These are phyloP conservation scores for Drosophila bocki DNA, from an alignment of 1,140 invertebrate species.

Conservation along the genomic window DNA sequence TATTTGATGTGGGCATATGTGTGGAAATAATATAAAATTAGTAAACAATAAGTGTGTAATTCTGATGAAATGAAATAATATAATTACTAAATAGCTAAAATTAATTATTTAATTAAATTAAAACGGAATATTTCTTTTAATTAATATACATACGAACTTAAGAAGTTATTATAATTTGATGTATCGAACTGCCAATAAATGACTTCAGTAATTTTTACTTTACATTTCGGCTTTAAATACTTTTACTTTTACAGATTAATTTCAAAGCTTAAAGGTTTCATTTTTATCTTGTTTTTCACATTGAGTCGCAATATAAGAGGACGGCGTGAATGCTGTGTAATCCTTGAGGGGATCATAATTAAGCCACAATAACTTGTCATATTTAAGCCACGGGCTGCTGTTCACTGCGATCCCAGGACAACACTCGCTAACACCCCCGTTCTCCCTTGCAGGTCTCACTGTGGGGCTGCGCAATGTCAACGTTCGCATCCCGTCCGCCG, in stretches of 20 bases:
- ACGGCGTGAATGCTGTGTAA: slow-evolving; percentile 62
- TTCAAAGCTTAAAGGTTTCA: not conserved
- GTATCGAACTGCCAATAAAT: too few species aligned
- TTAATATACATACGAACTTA: not conserved
- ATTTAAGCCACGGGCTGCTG: slow-evolving; percentile 58
- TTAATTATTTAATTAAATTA: too few species aligned
- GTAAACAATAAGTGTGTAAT: too few species aligned
- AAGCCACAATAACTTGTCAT: slow-evolving; percentile 81
- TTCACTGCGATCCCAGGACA: slow-evolving; percentile 22
- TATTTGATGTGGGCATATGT: too few species aligned
- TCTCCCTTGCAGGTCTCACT: slow-evolving; percentile 61
- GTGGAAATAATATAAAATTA: not conserved
- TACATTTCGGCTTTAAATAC: too few species aligned
- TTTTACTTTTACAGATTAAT: not conserved
- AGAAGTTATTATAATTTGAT: not conserved
- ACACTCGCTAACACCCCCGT: slow-evolving; percentile 26
- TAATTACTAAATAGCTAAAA: too few species aligned
- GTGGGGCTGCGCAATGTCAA: slow-evolving; percentile 86
- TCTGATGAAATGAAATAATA: not conserved
- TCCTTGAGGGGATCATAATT: slow-evolving; percentile 73
- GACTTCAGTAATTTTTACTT: not conserved
- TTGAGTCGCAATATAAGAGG: slow-evolving; percentile 9
- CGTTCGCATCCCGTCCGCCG: slow-evolving; percentile 89
- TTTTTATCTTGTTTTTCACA: slow-evolving; percentile 11
- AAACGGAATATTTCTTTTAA: not conserved